These are phyloP conservation scores for Colossoma macropomum DNA, from an alignment of 2,113 vertebrate genomes.

Conservation along the genomic window DNA sequence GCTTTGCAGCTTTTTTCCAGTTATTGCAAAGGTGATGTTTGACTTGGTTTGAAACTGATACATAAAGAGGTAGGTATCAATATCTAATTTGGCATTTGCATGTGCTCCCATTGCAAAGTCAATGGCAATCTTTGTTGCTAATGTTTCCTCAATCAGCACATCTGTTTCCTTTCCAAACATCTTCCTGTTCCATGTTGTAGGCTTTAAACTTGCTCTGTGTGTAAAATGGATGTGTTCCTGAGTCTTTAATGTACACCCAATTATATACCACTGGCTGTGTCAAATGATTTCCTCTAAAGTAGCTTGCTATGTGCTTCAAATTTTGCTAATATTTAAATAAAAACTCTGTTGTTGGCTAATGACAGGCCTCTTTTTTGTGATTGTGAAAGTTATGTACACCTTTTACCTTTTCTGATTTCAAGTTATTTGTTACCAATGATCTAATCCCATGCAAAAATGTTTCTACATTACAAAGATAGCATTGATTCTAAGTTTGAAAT, in stretches of 20 bases:
- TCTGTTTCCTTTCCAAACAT: slow-evolving; percentile 58
- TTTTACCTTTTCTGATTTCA: not conserved
- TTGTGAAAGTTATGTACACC: no score
- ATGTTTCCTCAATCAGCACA: slow-evolving; percentile 51
- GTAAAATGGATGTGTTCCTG: not conserved
- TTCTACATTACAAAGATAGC: no score
- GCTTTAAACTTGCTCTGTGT: not conserved
- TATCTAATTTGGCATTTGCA: slow-evolving; percentile 66
- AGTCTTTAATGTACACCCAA: not conserved
- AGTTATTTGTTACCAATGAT: no score
- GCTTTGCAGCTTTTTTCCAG: not conserved
- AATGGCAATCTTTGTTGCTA: slow-evolving; percentile 59
- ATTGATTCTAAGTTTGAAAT: no score
- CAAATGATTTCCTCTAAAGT: not conserved
- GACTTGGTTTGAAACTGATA: not conserved
- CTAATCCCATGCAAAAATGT: no score
- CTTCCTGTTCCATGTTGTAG: slow-evolving; percentile 45
- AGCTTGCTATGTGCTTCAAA: not conserved
- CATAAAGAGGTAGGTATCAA: slow-evolving; percentile 44
- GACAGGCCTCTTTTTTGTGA: no score
- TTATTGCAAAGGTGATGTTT: slow-evolving; percentile 22
- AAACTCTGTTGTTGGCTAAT: not conserved
- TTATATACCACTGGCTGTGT: not conserved
- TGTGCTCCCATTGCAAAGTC: slow-evolving; percentile 59
- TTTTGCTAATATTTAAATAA: not conserved